Percentiles rank a stretch among this genome's conserved stretches.
These are phyloP conservation scores for Thomomys bottae DNA, from an alignment of 2,113 vertebrate genomes.

Conservation along the genomic window DNA sequence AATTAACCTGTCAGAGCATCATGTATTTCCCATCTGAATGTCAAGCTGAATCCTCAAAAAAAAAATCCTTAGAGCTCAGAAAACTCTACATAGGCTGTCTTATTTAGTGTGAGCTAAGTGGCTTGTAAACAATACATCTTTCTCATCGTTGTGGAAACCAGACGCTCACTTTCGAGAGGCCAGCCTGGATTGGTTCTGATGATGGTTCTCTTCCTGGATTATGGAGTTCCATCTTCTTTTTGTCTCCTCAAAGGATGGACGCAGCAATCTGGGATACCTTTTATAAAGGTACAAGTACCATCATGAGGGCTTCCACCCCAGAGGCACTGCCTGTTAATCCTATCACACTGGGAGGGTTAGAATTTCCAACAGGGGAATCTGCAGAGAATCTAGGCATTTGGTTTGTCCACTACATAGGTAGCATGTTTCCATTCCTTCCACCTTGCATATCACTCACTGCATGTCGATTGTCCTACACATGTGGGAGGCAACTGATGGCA, in stretches of 20 bases:
- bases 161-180: neutral
- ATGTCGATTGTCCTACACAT: neutral
- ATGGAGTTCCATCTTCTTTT: neutral
- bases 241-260: neutral
- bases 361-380: neutral
- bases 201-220: neutral
- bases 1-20: conserved; percentile 23
- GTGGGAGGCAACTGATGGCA: neutral
- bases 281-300: neutral
- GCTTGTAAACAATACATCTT: neutral
- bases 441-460: neutral
- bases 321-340: neutral
- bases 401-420: neutral
- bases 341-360: neutral
- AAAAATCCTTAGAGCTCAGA: neutral
- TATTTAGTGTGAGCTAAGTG: neutral
- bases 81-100: neutral
- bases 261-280: neutral
- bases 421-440: neutral
- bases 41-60: conserved; percentile 4
- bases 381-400: neutral
- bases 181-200: neutral
- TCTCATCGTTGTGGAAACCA: neutral
- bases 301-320: neutral
- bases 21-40: neutral